Evolutionary conservation across 2,888 invertebrate genomes (phyloP).

Genomic region (Drosophila koepferae): DNA sequence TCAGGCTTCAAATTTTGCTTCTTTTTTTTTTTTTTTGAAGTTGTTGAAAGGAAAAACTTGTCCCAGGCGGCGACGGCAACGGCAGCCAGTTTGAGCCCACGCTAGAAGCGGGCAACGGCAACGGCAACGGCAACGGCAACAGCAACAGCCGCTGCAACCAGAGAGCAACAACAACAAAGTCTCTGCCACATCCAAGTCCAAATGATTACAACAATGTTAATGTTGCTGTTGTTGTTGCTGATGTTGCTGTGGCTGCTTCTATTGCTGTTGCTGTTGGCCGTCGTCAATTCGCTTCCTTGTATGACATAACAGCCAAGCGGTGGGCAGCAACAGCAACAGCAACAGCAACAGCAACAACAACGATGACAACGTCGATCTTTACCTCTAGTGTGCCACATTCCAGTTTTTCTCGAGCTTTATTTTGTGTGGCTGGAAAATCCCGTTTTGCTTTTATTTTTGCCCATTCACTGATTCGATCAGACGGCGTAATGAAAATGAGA

Average conservation of each 20-base stretch:
- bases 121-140: slow-evolving; percentile 12
- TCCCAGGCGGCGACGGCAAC: slow-evolving; percentile 47
- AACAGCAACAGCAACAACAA: slow-evolving; percentile 30
- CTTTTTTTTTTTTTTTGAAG: slow-evolving; percentile 16
- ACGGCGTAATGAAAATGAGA: slow-evolving; percentile 64
- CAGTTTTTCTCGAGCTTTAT: slow-evolving; percentile 52
- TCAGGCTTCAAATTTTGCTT: slow-evolving; percentile 28
- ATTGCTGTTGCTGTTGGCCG: slow-evolving; percentile 40
- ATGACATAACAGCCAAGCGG: slow-evolving; percentile 77
- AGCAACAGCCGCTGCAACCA: slow-evolving; percentile 26
- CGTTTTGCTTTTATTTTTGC: slow-evolving; percentile 46
- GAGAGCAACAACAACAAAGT: slow-evolving; percentile 19
- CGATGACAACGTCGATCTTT: slow-evolving; percentile 71
- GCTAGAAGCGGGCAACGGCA: slow-evolving; percentile 53
- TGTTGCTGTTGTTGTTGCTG: slow-evolving; percentile 31
- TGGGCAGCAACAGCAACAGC: slow-evolving; percentile 43
- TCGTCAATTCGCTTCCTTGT: slow-evolving; percentile 78
- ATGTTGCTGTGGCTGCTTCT: not conserved
- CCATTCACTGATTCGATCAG: slow-evolving; percentile 79
- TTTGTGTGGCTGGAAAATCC: slow-evolving; percentile 20
- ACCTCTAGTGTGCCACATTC: slow-evolving; percentile 78
- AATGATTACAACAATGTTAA: slow-evolving; percentile 63
- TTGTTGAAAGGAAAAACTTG: slow-evolving; percentile 73
- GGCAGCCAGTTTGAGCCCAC: slow-evolving; percentile 58
- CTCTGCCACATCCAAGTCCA: slow-evolving; percentile 61